Evolutionary conservation across 2,113 vertebrate genomes (phyloP).

Genomic region (Apteryx mantelli): DNA sequence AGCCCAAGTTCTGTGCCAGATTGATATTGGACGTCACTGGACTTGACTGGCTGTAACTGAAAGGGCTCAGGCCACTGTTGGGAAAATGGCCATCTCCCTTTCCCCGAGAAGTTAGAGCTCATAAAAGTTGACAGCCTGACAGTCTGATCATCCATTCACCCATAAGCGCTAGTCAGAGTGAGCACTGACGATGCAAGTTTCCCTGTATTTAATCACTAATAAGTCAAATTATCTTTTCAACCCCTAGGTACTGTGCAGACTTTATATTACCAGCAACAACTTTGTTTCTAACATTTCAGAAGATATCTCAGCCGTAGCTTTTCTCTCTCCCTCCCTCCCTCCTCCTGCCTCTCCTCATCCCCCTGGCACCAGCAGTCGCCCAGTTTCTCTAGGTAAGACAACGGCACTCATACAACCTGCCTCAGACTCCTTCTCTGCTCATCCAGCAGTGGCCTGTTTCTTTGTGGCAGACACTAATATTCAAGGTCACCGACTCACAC

Average conservation of each 20-base stretch:
- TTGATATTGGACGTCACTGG: slow-evolving; percentile 57
- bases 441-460: not conserved
- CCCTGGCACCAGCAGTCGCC: not conserved
- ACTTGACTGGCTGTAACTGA: slow-evolving; percentile 53
- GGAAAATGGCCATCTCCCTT: slow-evolving; percentile 43
- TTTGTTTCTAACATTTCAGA: not conserved
- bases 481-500: not conserved
- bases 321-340: not conserved
- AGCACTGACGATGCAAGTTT: slow-evolving; percentile 13
- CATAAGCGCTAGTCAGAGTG: not conserved
- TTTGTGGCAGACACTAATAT: not conserved
- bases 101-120: not conserved
- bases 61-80: slow-evolving; percentile 14
- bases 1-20: slow-evolving; percentile 43
- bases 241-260: not conserved
- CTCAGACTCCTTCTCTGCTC: not conserved
- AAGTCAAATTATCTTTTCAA: not conserved
- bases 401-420: not conserved
- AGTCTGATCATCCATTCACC: not conserved
- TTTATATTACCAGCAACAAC: not conserved
- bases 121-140: slow-evolving; percentile 44
- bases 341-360: not conserved
- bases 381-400: not conserved
- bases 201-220: not conserved
- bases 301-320: not conserved